Base-by-base conservation (phyloP, 2,888 invertebrate genomes). In the Lampropteryx suffumata region DNA sequence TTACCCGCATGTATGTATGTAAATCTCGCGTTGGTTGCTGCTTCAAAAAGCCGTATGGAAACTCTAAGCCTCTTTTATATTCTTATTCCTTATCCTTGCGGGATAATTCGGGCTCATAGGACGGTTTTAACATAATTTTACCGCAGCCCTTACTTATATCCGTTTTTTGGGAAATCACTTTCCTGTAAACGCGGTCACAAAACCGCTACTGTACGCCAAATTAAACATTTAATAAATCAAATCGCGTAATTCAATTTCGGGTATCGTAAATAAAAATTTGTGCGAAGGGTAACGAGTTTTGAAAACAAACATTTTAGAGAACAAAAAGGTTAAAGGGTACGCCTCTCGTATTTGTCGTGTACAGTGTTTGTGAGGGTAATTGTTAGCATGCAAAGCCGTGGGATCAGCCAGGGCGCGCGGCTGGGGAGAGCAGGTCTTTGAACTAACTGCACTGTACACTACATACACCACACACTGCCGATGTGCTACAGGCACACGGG, bases 121-220 rank as follows among this genome's bases (percentile, higher is more conserved):
- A 85, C 79, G 86, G 84, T 84, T 88, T 86, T 88, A 82, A 84
- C 88, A 88, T 90, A 88, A 87, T 85, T 84, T 86, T 74, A 69
- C 78, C 73, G 73, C 77, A 78, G 82, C 78, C 80, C 76, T 82
- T 80, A 75, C 76, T 82, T 80, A 75, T 77, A 77, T 79, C 72
- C 66, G 71, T 67, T 47, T 69, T 73, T 69, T 60, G 67, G 68
- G 34, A 64, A 75, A 74, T 76, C 74, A 71, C 71, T 71, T 76
- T 78, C 76, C 68, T 69, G 69, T 68, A 59, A 69, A 76, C 76
- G 78, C 66, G 74, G 77, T 81, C 78, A 67, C 79, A 73, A 17
- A 13, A 14, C 24, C 21, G 46, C 27, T 41, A 41, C 72, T 64
- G 57, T 55, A 57, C 67, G 54, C 66, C 67, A 79, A 82, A 82